A percentile compares a stretch with the other conserved stretches of the same genome.
Evolutionary conservation across 2,888 invertebrate species (phyloP).

Genomic region (Ecdyonurus torrentis): DNA sequence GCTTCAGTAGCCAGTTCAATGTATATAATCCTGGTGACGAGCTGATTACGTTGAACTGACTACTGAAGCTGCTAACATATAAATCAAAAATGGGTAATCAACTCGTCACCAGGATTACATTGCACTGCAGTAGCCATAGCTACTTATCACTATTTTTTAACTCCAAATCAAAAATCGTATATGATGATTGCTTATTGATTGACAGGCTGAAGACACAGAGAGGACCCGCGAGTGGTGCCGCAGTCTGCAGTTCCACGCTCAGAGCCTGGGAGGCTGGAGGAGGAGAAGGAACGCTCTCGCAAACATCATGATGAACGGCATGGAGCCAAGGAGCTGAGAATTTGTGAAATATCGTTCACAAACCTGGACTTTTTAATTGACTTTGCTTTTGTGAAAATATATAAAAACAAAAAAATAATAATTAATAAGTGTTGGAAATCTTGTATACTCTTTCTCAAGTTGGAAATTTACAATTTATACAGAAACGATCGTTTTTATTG

Average conservation of each 20-base stretch:
- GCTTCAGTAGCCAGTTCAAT: too few relatives aligned
- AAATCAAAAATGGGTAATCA: neutral
- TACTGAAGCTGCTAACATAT: neutral
- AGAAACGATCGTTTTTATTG: too few relatives aligned
- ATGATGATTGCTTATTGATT: constrained; percentile 21
- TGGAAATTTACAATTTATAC: too few relatives aligned
- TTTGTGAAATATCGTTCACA: too few relatives aligned
- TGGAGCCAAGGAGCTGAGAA: constrained; percentile 16
- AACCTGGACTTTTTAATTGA: too few relatives aligned
- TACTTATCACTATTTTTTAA: neutral
- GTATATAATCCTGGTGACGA: too few relatives aligned
- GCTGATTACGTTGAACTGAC: too few relatives aligned
- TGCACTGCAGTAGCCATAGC: neutral
- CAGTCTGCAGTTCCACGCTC: constrained; percentile 76
- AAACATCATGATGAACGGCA: constrained; percentile 91
- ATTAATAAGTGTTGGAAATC: too few relatives aligned
- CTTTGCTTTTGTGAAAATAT: too few relatives aligned
- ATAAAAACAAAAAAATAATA: too few relatives aligned
- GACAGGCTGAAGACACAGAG: constrained; percentile 77
- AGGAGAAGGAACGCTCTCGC: constrained; percentile 81
- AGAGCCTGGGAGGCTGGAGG: constrained; percentile 85
- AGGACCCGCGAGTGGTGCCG: constrained; percentile 81
- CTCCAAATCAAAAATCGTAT: neutral
- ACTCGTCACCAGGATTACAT: too few relatives aligned
- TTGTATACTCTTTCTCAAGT: too few relatives aligned